A percentile compares a stretch with the other conserved stretches of the same genome.
Evolutionary conservation across 2,797 vertebrate genomes (phyloP).

Genomic region (Lithobates sylvaticus): DNA sequence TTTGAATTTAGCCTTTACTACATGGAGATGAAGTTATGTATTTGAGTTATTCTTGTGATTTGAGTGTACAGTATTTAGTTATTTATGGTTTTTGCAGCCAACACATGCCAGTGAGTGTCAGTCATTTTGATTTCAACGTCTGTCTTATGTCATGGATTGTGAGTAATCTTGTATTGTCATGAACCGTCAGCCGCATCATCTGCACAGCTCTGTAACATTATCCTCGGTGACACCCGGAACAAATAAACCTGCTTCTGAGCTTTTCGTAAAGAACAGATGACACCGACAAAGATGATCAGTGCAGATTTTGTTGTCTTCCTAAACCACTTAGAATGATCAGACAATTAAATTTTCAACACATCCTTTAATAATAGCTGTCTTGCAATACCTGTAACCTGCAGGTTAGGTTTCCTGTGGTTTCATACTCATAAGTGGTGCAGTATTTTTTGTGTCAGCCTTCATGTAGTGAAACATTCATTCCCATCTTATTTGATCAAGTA

Average conservation of each 20-base stretch:
- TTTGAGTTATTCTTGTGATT: not conserved
- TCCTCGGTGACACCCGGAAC: conserved; percentile 66
- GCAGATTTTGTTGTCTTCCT: conserved; percentile 81
- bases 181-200: conserved; percentile 70
- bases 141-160: conserved; percentile 60
- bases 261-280: conserved; percentile 76
- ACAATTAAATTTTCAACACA: conserved; percentile 86
- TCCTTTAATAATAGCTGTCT: conserved; percentile 76
- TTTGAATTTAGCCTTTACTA: not conserved
- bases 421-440: conserved; percentile 69
- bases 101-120: conserved; percentile 19
- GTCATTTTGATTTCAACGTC: conserved; percentile 70
- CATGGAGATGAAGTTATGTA: not conserved
- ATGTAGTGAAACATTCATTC: conserved; percentile 64
- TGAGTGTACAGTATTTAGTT: not conserved
- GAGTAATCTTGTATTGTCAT: conserved; percentile 71
- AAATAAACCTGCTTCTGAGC: conserved; percentile 68
- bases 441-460: conserved; percentile 47
- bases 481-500: conserved; percentile 80
- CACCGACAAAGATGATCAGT: conserved; percentile 74
- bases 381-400: conserved; percentile 67
- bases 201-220: conserved; percentile 74
- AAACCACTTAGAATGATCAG: conserved; percentile 88
- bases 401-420: conserved; percentile 77
- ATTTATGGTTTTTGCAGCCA: not conserved